phyloP scores from a whole-genome alignment of 2,797 vertebrate genomes.

The Loriculus beryllinus region DNA sequence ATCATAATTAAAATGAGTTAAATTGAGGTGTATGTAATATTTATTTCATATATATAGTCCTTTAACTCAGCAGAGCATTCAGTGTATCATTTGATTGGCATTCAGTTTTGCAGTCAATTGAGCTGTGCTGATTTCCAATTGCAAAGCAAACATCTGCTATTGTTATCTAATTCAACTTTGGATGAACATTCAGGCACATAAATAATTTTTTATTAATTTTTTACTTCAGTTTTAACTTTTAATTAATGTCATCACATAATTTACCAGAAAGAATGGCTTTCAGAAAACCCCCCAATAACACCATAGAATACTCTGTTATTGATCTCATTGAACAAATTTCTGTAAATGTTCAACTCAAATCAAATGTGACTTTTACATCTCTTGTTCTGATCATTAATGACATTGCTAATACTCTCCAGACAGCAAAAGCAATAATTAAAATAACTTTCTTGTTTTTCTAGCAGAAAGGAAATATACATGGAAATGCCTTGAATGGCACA shows the following conservation, averaged over 20 bases:
- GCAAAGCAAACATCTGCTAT: constrained; percentile 32
- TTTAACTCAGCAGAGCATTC: background rate
- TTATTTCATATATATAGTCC: background rate
- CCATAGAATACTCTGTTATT: background rate
- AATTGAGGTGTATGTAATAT: background rate
- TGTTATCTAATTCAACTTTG: constrained; percentile 36
- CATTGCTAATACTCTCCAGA: background rate
- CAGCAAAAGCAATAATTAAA: background rate
- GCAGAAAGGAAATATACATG: background rate
- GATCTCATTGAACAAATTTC: background rate
- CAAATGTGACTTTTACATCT: background rate
- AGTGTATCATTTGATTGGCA: background rate
- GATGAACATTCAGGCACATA: background rate
- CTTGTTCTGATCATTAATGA: background rate
- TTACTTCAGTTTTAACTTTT: constrained; percentile 24
- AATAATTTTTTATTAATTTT: background rate
- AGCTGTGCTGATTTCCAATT: constrained; percentile 10
- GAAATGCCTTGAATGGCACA: background rate
- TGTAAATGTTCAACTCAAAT: background rate
- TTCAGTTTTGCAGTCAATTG: background rate
- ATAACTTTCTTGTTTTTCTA: background rate
- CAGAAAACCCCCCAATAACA: background rate
- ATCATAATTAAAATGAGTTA: background rate
- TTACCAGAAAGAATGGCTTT: background rate
- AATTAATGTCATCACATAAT: background rate